Evolutionary conservation across 2,113 vertebrate genomes (phyloP), one percentile per base, ranked within the genome.

Genomic region (Elgaria multicarinata): DNA sequence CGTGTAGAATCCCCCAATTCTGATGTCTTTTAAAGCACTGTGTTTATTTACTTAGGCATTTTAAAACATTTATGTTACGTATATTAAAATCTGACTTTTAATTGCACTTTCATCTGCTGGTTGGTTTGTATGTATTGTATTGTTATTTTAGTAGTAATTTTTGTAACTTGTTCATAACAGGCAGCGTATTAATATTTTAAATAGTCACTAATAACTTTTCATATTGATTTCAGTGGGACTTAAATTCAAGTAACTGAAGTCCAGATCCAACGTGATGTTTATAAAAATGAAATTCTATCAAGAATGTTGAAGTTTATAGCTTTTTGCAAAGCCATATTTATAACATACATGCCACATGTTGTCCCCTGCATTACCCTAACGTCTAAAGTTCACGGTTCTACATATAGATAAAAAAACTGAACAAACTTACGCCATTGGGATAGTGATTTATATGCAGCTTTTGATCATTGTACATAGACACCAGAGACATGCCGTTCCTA

Each of bases 401-500:
- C 50, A 18, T n/a, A n/a, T 0, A 12, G 36, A 2, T 66, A 50
- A 33, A 36, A 7, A 36, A 55, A 20, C 13, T 69, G 0, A 58
- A 64, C 12, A 92, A 53, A 97, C 98, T 97, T 96, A 99, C 99
- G 94, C 99, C 99, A 87, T 99, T 99, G 87, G 98, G 92, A 94
- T 99, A 99, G 92, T 99, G 99, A 94, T 99, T 98, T 93, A 99
- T 98, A 55, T 97, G 93, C 83, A 99, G 97, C 20, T 95, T 97
- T 80, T 98, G 97, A 80, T 98, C 97, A 76, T 98, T 98, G 93
- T 99, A 98, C 99, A 99, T 99, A 3, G 99, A 99, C 42, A 94
- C 95, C 75, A 98, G 44, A 8, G 94, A 96, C 96, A 99, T 93
- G 90, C 98, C 98, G 86, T 99, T 98, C 96, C 97, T 99, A 76